Conservation (phyloP, 2,888 invertebrate genomes). For the Cephus runcator region DNA sequence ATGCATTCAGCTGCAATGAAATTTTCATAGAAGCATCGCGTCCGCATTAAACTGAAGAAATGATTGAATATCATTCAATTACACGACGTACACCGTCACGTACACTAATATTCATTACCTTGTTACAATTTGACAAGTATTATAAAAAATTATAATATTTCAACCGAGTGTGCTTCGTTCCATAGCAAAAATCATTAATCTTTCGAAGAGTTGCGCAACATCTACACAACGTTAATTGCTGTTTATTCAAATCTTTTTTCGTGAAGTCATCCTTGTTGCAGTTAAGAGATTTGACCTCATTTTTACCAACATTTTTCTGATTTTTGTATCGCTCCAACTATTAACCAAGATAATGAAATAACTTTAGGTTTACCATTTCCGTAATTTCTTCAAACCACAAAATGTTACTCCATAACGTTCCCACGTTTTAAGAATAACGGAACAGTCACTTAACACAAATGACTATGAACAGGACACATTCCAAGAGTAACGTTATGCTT, state of each 20-base stretch:
- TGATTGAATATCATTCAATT: background rate
- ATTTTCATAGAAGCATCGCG: background rate
- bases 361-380: background rate
- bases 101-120: background rate
- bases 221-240: background rate
- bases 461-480: background rate
- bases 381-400: background rate
- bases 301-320: background rate
- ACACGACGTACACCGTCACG: background rate
- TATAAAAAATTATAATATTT: background rate
- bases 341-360: background rate
- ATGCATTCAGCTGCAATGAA: background rate
- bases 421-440: background rate
- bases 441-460: background rate
- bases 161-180: background rate
- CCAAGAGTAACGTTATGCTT: background rate
- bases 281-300: too few relatives aligned
- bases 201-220: background rate
- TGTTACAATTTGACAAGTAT: background rate
- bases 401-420: background rate
- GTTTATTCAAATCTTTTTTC: background rate
- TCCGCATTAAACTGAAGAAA: background rate
- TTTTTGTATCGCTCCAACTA: too few relatives aligned
- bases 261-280: too few relatives aligned
- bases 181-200: background rate